Evolutionary conservation across 2,888 invertebrate genomes (phyloP).

Genomic region (Gisinianus flammeolus): DNA sequence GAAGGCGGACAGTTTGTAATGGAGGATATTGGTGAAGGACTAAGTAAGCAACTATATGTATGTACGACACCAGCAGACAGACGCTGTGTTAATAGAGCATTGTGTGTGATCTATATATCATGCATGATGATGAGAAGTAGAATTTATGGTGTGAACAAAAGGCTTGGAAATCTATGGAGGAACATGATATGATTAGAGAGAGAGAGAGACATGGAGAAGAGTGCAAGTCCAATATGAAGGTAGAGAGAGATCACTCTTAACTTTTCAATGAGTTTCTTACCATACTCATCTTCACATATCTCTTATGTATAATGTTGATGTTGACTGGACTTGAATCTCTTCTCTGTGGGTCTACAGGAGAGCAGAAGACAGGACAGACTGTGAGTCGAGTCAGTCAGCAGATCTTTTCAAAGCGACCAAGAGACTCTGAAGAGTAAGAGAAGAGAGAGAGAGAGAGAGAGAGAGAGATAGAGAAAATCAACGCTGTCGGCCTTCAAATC

Average conservation of each 20-base stretch:
- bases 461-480: slow-evolving; percentile 13
- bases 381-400: slow-evolving; percentile 22
- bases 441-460: not conserved
- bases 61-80: not conserved
- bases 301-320: not conserved
- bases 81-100: slow-evolving; percentile 4
- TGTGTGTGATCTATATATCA: slow-evolving; percentile 46
- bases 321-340: not conserved
- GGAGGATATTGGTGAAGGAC: slow-evolving; percentile 9
- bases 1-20: slow-evolving; percentile 15
- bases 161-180: slow-evolving; percentile 39
- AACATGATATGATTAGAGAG: slow-evolving; percentile 46
- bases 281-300: not conserved
- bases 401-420: slow-evolving; percentile 26
- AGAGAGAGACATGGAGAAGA: not conserved
- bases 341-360: slow-evolving; percentile 21
- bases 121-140: slow-evolving; percentile 45
- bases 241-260: slow-evolving; percentile 25
- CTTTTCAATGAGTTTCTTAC: slow-evolving; percentile 32
- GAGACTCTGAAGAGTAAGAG: not conserved
- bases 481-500: slow-evolving; percentile 49
- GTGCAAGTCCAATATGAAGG: not conserved
- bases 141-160: slow-evolving; percentile 50
- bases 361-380: not conserved
- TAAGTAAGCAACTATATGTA: slow-evolving; percentile 6